Base-by-base conservation (phyloP, 2,797 vertebrate species). In the Gastrophryne carolinensis region DNA sequence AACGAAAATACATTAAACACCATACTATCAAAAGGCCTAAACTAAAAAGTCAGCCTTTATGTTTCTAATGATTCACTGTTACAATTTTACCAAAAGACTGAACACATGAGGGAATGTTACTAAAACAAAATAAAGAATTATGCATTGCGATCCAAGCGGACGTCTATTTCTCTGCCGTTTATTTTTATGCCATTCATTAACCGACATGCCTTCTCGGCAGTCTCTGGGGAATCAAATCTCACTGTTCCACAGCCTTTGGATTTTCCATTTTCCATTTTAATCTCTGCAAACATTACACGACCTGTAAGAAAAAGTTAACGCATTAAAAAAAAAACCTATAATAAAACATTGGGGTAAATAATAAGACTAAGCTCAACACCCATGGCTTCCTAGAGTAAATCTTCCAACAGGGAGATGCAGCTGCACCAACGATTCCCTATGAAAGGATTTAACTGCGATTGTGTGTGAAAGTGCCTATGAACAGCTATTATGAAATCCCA, bases 131-230 rank as follows among this genome's bases (percentile, higher is more conserved):
- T 79, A 81, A 87, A 82, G 86, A 87, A 88, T 91, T 93, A 99
- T 37, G 94, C 95, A 67, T 96, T 97, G 69, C 95, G 95, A 87
- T 99, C 98, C 79, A 98, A 89, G 80, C 96, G 97, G 77, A 99
- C 96, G 63, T 99, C 98, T 71, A 99, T 97, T 89, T 99, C 97
- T 86, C 98, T 87, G 79, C 97, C 96, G 70, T 93, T 99, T 88
- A 99, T 98, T 90, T 98, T 98, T 80, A 96, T 96, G 87, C 96
- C 97, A 17, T 99, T 99, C 97, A 99, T 99, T 92, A 97, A 89
- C 81, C 95, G 91, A 89, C 96, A 98, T 78, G 98, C 96, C 80
- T 95, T 95, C 82, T 99, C 96, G 0, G 97, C 98, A 7, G 93
- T 95, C 88, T 98, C 97, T 17, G 95, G 91, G 6, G 92, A 95